Base-by-base conservation (phyloP, 2,888 invertebrate species). In the Mythimna ferrago region DNA sequence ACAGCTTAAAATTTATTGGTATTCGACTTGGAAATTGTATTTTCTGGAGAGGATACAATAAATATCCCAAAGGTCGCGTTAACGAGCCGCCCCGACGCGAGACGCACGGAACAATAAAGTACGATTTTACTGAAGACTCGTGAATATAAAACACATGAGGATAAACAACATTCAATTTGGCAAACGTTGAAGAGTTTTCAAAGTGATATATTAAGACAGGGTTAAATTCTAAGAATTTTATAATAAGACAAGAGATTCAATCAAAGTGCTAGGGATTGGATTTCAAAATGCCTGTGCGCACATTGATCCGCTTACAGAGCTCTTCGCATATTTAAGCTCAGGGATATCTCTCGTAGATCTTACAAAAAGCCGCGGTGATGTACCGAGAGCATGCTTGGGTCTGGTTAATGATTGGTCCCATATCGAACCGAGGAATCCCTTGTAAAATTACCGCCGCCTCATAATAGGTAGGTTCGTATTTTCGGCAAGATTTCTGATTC, bases 21-120 rank as follows among this genome's bases (percentile, higher is more conserved):
- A 90, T 92, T 93, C 90, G 90, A 93, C 90, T 93, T 94, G 94
- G 94, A 95, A 94, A 95, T 94, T 94, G 94, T 95, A 93, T 94
- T 93, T 95, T 94, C 92, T 94, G 93, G 92, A 92, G 94, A 95
- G 95, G 95, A 95, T 95, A 95, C 94, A 93, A 95, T 95, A 95
- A 95, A 95, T 95, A 94, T 94, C 89, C 91, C 88, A 94, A 94
- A 95, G 94, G 95, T 95, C 94, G 95, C 94, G 95, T 95, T 95
- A 95, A 95, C 95, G 94, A 95, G 94, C 92, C 91, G 91, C 89
- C 90, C 91, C 91, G 90, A 89, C 89, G 93, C 93, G 91, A 93
- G 93, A 92, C 89, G 91, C 90, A 91, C 89, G 93, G 94, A 94
- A 94, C 94, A 95, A 95, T 95, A 95, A 95, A 95, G 92, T 92